Conservation (phyloP, 2,888 invertebrate species). For the Cosmia pyralina region DNA sequence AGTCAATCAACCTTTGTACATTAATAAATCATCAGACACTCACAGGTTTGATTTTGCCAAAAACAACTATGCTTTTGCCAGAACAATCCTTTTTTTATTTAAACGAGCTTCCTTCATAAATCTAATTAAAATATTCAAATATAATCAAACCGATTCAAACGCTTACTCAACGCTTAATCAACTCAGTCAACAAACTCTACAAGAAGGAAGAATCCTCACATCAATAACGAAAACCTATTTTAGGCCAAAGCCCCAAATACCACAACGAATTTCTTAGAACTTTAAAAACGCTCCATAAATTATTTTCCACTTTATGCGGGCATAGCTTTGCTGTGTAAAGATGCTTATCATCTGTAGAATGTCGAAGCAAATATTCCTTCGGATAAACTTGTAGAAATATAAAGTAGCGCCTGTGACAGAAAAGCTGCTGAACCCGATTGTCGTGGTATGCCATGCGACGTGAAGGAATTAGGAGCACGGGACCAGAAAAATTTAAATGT, state of each 20-base stretch:
- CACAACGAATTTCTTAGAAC: constrained; percentile 54
- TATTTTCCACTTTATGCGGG: constrained; percentile 33
- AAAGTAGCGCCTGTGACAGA: background rate
- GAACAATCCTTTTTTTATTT: background rate
- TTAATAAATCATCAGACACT: background rate
- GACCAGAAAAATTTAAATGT: background rate
- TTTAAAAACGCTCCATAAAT: constrained; percentile 53
- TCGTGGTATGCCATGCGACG: too few species aligned
- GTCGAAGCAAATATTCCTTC: constrained; percentile 11
- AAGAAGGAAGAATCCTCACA: constrained; percentile 17
- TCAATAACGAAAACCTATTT: constrained; percentile 39
- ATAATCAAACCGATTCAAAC: background rate
- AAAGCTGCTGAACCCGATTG: background rate
- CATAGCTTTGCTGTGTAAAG: constrained; percentile 25
- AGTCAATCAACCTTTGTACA: background rate
- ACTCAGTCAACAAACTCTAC: background rate
- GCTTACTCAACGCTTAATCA: constrained; percentile 13
- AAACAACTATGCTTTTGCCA: background rate
- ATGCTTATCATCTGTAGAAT: constrained; percentile 51
- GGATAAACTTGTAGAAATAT: background rate
- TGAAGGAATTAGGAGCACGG: background rate
- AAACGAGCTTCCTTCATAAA: background rate
- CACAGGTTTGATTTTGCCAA: background rate
- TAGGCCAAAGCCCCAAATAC: constrained; percentile 29
- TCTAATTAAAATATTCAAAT: background rate